Conservation (phyloP, 1,140 invertebrate genomes). For the Drosophila persimilis region DNA sequence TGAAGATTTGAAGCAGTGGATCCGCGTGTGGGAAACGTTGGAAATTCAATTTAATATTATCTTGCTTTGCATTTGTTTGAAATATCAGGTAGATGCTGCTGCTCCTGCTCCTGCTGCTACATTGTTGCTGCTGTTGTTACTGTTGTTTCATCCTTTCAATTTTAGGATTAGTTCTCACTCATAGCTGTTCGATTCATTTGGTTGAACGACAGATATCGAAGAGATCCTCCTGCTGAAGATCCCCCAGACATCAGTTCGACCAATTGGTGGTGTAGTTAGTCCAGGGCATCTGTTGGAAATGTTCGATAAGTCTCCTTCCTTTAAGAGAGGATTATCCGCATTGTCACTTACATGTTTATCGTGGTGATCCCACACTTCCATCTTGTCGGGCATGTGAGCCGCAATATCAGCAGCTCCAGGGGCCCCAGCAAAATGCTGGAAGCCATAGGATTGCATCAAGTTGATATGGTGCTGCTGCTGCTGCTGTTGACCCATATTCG, state of each 20-base stretch:
- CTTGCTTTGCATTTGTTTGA: conserved; percentile 26
- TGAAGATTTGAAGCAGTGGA: conserved; percentile 32
- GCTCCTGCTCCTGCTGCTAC: background rate
- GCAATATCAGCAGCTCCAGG: conserved; percentile 59
- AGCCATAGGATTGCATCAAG: conserved; percentile 73
- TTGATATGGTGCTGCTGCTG: conserved; percentile 62
- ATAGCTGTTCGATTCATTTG: conserved; percentile 21
- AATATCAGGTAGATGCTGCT: conserved; percentile 29
- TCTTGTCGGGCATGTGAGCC: conserved; percentile 73
- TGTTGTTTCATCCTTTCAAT: conserved; percentile 15
- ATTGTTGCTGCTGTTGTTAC: conserved; percentile 5
- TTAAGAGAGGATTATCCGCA: too few species aligned
- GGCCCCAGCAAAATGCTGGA: conserved; percentile 73
- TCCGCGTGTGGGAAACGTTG: conserved; percentile 47
- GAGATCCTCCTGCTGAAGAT: conserved; percentile 31
- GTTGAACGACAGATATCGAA: conserved; percentile 12
- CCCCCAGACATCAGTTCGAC: conserved; percentile 72
- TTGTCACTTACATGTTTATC: conserved; percentile 76
- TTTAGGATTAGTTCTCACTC: background rate
- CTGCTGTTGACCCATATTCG: conserved; percentile 60
- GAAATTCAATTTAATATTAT: conserved; percentile 53
- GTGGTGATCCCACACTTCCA: conserved; percentile 81
- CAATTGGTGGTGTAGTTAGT: conserved; percentile 75
- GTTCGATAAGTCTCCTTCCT: background rate
- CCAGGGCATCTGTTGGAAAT: conserved; percentile 63